Conservation (phyloP, 1,140 invertebrate genomes). For the Halesus radiatus region DNA sequence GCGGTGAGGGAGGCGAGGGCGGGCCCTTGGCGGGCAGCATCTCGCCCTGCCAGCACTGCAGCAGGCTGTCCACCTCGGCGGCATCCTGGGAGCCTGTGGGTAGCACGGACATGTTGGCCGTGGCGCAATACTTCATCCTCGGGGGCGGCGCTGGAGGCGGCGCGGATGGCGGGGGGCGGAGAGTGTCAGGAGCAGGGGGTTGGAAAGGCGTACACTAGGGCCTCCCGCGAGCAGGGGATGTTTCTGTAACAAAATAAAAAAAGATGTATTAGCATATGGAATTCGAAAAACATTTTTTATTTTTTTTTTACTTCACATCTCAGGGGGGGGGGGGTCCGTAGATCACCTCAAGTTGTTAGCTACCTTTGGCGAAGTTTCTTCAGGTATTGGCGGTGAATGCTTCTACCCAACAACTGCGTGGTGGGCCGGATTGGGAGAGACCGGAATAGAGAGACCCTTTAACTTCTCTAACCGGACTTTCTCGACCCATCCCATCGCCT, state of each 20-base stretch:
- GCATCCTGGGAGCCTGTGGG: slow-evolving; percentile 53
- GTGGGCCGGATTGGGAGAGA: too few species aligned
- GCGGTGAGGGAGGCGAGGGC: slow-evolving; percentile 38
- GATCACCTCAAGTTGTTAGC: too few species aligned
- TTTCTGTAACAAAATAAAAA: background rate
- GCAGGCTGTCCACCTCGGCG: slow-evolving; percentile 69
- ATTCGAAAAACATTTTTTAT: too few species aligned
- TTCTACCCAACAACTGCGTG: too few species aligned
- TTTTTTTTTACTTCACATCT: too few species aligned
- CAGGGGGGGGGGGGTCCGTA: too few species aligned
- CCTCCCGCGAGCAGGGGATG: background rate
- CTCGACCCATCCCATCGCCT: too few species aligned
- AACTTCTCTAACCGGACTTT: too few species aligned
- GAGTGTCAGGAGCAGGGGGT: slow-evolving; percentile 9
- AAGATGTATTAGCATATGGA: background rate
- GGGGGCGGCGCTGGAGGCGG: background rate
- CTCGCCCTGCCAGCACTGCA: slow-evolving; percentile 71
- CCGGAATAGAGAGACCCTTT: too few species aligned
- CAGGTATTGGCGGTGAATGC: too few species aligned
- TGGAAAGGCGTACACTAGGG: background rate
- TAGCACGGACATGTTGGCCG: slow-evolving; percentile 59
- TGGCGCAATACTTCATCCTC: slow-evolving; percentile 68
- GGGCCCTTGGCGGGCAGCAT: slow-evolving; percentile 60
- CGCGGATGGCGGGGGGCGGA: background rate
- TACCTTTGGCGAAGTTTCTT: too few species aligned